Evolutionary conservation across 2,888 invertebrate species (phyloP), one percentile per base, ranked within the genome.

Genomic region (Marasmarcha lunaedactyla): DNA sequence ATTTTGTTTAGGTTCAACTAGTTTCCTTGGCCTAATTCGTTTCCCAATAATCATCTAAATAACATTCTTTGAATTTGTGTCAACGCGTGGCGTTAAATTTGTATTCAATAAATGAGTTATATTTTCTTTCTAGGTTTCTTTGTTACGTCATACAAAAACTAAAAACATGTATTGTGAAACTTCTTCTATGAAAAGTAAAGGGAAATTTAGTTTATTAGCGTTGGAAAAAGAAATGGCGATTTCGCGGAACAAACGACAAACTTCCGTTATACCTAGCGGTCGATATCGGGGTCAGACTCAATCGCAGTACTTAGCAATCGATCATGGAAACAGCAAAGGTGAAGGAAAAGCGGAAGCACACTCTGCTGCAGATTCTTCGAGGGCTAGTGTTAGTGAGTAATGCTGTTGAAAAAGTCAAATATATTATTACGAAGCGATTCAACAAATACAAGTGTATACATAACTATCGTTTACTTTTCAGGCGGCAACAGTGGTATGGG

Each of bases 401-500:
- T 11, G 4, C n/a, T 39, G n/a, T n/a, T n/a, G n/a, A n/a, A n/a
- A n/a, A n/a, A n/a, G n/a, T n/a, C n/a, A n/a, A n/a, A 13, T 1
- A 20, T 38, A 15, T 14, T 6, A 35, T 20, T 14, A n/a, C n/a
- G n/a, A n/a, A n/a, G n/a, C n/a, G n/a, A n/a, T n/a, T n/a, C n/a
- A n/a, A n/a, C n/a, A n/a, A n/a, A n/a, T n/a, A n/a, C n/a, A n/a
- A n/a, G n/a, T n/a, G n/a, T 13, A 9, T 6, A 34, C 34, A 10
- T 11, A 25, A 25, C 10, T 25, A 25, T 25, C 10, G 30, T 20
- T 5, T 20, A 30, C 3, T 6, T 73, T 76, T 50, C 51, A 94
- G 93, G 87, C 79, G 93, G 93, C 35, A 88, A 84, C 46, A 90
- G 89, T 58, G 94, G 94, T 40, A 93, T 94, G 91, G 94, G 94